Evolutionary conservation across 2,113 vertebrate genomes (phyloP).

Genomic region (Axis porcinus): DNA sequence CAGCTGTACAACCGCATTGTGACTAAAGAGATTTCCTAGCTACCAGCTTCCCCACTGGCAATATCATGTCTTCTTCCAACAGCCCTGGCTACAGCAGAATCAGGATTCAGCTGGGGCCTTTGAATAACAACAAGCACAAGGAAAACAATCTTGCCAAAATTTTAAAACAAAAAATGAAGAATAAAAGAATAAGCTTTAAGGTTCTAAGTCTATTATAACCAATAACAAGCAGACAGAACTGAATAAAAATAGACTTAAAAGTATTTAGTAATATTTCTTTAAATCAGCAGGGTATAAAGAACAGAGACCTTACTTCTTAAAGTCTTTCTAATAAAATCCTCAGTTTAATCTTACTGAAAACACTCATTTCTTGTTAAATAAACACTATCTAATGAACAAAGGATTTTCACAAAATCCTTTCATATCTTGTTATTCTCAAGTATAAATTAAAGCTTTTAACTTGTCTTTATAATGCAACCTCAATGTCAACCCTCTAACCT

Average conservation of each 20-base stretch:
- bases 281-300: conserved; percentile 75
- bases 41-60: background rate
- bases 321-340: conserved; percentile 61
- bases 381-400: conserved; percentile 73
- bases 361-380: conserved; percentile 74
- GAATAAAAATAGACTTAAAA: conserved; percentile 69
- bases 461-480: conserved; percentile 69
- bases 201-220: conserved; percentile 44
- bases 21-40: background rate
- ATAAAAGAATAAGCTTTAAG: conserved; percentile 39
- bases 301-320: conserved; percentile 68
- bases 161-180: conserved; percentile 45
- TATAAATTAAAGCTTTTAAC: conserved; percentile 79
- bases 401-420: conserved; percentile 79
- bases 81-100: background rate
- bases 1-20: background rate
- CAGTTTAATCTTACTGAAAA: conserved; percentile 75
- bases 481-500: conserved; percentile 67
- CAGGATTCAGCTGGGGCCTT: background rate
- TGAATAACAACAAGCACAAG: conserved; percentile 59
- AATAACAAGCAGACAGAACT: conserved; percentile 50
- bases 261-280: conserved; percentile 58
- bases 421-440: conserved; percentile 78
- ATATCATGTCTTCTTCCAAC: background rate
- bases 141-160: conserved; percentile 50